A percentile compares a stretch with the other conserved stretches of the same genome.
Conservation (phyloP, 1,140 invertebrate species). For the Globodera rostochiensis region DNA sequence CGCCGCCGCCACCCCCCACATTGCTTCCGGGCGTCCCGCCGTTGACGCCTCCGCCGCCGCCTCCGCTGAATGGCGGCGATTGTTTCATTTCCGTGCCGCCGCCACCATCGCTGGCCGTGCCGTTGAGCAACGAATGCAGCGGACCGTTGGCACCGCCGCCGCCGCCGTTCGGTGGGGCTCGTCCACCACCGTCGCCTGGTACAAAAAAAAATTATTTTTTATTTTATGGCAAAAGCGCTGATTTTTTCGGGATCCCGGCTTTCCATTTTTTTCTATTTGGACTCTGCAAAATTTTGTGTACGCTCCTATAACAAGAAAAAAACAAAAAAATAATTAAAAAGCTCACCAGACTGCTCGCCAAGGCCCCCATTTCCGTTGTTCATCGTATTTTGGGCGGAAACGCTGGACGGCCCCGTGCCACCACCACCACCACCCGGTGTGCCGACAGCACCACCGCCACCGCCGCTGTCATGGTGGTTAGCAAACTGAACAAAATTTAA, state of each 20-base stretch:
- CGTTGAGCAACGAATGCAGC: conserved; percentile 18
- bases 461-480: background rate
- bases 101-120: background rate
- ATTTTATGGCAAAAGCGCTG: too few relatives aligned
- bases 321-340: background rate
- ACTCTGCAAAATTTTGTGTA: too few relatives aligned
- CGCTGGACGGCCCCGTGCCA: background rate
- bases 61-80: conserved; percentile 38
- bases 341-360: background rate
- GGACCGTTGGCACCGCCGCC: conserved; percentile 17
- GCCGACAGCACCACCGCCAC: background rate
- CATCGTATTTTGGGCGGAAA: background rate
- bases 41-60: conserved; percentile 25
- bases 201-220: too few relatives aligned
- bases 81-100: conserved; percentile 42
- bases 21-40: conserved; percentile 31
- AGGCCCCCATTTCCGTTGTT: background rate
- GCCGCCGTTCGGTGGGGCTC: background rate
- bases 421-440: conserved; percentile 7
- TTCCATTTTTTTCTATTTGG: too few relatives aligned
- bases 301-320: too few relatives aligned
- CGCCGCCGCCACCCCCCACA: conserved; percentile 16
- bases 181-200: background rate
- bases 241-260: too few relatives aligned
- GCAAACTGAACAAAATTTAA: background rate